A percentile compares a stretch with the other conserved stretches of the same genome.
phyloP scores from a whole-genome alignment of 2,888 invertebrate species.

The Tetragnatha montana region DNA sequence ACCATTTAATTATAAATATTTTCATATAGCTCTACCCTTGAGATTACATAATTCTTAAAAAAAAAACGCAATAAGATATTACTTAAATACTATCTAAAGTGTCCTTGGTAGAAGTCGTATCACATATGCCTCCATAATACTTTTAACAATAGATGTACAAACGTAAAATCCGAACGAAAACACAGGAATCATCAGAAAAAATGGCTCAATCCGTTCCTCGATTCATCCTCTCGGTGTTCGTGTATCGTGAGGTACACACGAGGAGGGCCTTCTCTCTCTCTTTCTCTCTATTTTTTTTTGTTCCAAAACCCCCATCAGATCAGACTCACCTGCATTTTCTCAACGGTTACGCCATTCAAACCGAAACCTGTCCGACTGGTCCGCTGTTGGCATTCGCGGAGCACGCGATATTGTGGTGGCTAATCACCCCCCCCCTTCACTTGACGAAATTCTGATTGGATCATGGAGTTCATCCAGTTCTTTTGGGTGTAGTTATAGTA shows the following conservation, averaged over 20 bases:
- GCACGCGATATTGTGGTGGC: conserved; percentile 29
- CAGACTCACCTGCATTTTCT: conserved; percentile 49
- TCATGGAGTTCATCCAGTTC: no score
- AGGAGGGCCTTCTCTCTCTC: not conserved
- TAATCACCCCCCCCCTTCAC: not conserved
- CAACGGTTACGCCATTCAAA: conserved; percentile 46
- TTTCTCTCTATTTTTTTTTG: conserved; percentile 1
- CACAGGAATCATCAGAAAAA: not conserved
- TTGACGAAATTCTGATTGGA: not conserved
- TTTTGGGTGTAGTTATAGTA: no score
- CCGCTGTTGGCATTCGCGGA: conserved; percentile 5
- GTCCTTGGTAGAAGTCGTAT: no score
- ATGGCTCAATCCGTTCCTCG: not conserved
- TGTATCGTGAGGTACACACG: not conserved
- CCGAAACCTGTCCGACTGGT: conserved; percentile 59
- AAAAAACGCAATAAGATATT: no score
- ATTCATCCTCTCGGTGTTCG: not conserved
- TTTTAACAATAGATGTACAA: no score
- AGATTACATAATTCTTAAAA: no score
- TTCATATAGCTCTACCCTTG: no score
- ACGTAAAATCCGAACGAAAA: no score
- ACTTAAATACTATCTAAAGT: no score
- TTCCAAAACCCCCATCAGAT: conserved; percentile 24
- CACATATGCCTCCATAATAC: no score
- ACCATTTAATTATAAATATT: no score